Conservation (phyloP, 2,888 invertebrate genomes). For the Macrosoma leucophasiata region DNA sequence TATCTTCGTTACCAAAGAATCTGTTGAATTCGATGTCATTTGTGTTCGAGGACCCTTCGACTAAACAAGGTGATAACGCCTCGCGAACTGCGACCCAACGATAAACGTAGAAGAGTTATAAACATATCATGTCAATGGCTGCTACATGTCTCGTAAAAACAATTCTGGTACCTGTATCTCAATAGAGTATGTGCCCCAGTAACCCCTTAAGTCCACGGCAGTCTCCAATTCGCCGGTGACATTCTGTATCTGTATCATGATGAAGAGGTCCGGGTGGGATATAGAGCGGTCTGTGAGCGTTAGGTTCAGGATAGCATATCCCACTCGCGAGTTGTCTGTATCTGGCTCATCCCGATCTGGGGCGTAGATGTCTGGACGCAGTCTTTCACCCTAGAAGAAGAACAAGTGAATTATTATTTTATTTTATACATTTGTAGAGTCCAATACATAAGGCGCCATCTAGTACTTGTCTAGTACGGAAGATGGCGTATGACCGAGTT, state of each 20-base stretch:
- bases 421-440: too few relatives aligned
- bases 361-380: slow-evolving; percentile 55
- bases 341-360: slow-evolving; percentile 71
- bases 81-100: too few relatives aligned
- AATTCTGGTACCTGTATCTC: slow-evolving; percentile 63
- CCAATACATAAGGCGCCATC: neutral
- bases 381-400: slow-evolving; percentile 37
- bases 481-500: too few relatives aligned
- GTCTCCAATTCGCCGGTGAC: slow-evolving; percentile 61
- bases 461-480: too few relatives aligned
- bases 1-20: too few relatives aligned
- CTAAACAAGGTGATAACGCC: too few relatives aligned
- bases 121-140: too few relatives aligned
- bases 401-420: too few relatives aligned
- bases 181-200: slow-evolving; percentile 75
- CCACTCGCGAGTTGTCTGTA: slow-evolving; percentile 70
- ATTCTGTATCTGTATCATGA: slow-evolving; percentile 44
- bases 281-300: slow-evolving; percentile 39
- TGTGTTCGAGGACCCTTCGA: too few relatives aligned
- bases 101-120: too few relatives aligned
- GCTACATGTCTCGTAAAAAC: too few relatives aligned
- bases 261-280: slow-evolving; percentile 42
- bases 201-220: slow-evolving; percentile 58
- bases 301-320: slow-evolving; percentile 58
- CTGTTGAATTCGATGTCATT: too few relatives aligned